Base-by-base conservation (phyloP, 2,113 vertebrate species). In the Percopsis transmontana region DNA sequence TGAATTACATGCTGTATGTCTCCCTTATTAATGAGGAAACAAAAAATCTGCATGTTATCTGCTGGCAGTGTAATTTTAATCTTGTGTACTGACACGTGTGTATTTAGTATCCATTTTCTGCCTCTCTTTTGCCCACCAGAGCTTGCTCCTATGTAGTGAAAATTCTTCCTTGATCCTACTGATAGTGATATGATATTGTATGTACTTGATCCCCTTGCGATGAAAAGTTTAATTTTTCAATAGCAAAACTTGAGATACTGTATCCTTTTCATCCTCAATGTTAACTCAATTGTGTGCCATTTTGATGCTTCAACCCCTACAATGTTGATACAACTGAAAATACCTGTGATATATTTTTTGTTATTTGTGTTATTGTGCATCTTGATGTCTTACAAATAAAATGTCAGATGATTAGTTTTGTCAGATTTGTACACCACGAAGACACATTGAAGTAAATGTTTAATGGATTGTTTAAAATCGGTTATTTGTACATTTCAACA, bases 311-410 rank as follows among this genome's bases (percentile, higher is more conserved):
- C 77, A 72, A 85, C 86, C 81, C 84, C 77, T 84, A 84, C 69
- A 73, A 57, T 16, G 6, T 86, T 81, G 81, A 81, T 79, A 82
- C 76, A 87, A 78, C 84, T 87, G 77, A 80, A 83, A 84, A 1
- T 2, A n/a, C 80, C 83, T 88, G 85, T 89, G 83, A 85, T 84
- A 79, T 87, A 67, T 83, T 82, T 86, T 85, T 87, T 85, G 79
- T 79, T 78, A 83, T 85, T 73, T 86, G 79, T 88, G 74, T 87
- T 88, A 84, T 77, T 78, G 79, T 85, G 74, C 79, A 66, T 77
- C 79, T 80, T 67, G 82, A 73, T 85, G 51, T 80, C 76, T 74
- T 83, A 87, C 78, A 73, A 89, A 87, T 86, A 89, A 90, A 87
- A 85, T 80, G 76, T 84, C 75, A 81, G 79, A 79, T 40, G 41